Percentiles rank a stretch among this genome's conserved stretches.
Conservation (phyloP, 2,113 vertebrate genomes). For the Pelusios castaneus region DNA sequence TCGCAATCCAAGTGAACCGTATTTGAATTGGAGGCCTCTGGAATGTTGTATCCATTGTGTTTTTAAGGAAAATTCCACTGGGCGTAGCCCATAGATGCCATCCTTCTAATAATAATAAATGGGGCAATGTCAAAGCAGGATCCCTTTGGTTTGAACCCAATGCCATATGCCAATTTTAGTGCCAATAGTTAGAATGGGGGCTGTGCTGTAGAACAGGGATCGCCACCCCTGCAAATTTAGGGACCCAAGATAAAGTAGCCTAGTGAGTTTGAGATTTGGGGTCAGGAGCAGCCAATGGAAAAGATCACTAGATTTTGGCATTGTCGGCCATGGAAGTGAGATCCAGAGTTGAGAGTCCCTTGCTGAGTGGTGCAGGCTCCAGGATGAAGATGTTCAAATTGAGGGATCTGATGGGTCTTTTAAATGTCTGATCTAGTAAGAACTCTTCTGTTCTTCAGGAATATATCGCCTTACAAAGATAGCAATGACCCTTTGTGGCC, state of each 20-base stretch:
- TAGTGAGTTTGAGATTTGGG: background rate
- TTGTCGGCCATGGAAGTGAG: background rate
- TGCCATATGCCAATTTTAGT: background rate
- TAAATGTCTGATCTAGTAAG: background rate
- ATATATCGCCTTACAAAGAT: too few species aligned
- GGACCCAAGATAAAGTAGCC: background rate
- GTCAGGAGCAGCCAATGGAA: background rate
- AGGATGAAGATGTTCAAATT: background rate
- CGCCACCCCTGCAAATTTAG: background rate
- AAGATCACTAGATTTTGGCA: background rate
- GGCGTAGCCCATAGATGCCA: background rate
- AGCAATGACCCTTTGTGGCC: background rate
- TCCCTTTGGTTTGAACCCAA: background rate
- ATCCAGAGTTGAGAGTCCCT: background rate
- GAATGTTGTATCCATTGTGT: background rate
- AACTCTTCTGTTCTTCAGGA: background rate
- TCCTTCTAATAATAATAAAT: background rate
- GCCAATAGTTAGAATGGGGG: background rate
- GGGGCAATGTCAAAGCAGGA: background rate
- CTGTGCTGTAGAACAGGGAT: background rate
- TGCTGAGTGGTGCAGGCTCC: background rate
- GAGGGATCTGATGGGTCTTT: background rate
- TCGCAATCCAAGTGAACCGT: background rate
- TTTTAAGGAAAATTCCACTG: background rate
- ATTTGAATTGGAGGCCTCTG: background rate